Conservation (phyloP, 92 coral and sea anemone genomes). For the Diadumene lineata region DNA sequence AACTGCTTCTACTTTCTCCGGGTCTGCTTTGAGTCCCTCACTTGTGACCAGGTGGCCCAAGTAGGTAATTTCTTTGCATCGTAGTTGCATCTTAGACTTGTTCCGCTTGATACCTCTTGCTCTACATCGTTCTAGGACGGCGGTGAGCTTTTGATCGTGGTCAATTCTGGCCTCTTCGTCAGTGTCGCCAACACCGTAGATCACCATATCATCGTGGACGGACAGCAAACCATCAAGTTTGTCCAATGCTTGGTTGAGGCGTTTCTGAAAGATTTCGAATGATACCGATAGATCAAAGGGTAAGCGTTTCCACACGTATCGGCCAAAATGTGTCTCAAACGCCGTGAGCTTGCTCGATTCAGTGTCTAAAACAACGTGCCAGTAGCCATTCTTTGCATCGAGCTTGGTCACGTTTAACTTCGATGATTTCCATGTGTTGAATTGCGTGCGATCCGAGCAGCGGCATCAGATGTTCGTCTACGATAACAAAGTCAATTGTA, state of each 20-base stretch:
- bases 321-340: too few relatives aligned
- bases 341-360: too few relatives aligned
- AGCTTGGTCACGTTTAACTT: too few relatives aligned
- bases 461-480: constrained; percentile 30
- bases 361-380: too few relatives aligned
- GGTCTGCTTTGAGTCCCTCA: constrained; percentile 33
- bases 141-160: neutral
- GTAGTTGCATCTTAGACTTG: constrained; percentile 17
- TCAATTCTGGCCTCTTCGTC: constrained; percentile 2
- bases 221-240: too few relatives aligned
- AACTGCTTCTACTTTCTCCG: constrained; percentile 35
- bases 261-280: too few relatives aligned
- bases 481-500: constrained; percentile 29
- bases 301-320: too few relatives aligned
- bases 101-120: constrained; percentile 26
- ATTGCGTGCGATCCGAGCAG: constrained; percentile 37
- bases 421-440: constrained; percentile 47
- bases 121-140: neutral
- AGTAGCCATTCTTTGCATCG: too few relatives aligned
- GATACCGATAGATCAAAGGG: too few relatives aligned
- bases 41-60: constrained; percentile 31
- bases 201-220: constrained; percentile 3
- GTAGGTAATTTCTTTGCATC: constrained; percentile 21
- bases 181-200: constrained; percentile 30
- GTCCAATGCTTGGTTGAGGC: too few relatives aligned